A percentile compares a stretch with the other conserved stretches of the same genome.
Conservation (phyloP, 2,888 invertebrate genomes). For the Meta bourneti region DNA sequence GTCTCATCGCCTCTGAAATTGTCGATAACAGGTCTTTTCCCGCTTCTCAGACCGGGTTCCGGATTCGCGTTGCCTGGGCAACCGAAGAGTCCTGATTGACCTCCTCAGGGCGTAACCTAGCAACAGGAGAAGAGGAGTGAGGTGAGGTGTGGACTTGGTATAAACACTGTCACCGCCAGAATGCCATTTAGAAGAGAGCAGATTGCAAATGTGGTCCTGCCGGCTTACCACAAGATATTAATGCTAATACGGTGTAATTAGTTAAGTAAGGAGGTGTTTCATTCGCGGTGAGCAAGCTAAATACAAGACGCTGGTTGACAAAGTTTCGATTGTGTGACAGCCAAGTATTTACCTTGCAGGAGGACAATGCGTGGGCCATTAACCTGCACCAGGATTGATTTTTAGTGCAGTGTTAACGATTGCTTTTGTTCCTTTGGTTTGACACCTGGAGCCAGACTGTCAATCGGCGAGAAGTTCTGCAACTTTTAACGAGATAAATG, state of each 20-base stretch:
- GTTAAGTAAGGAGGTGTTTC: background rate
- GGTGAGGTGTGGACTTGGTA: conserved; percentile 20
- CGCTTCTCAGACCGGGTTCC: conserved; percentile 40
- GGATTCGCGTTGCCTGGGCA: conserved; percentile 49
- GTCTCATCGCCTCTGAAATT: background rate
- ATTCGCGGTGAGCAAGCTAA: background rate
- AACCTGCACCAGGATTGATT: conserved; percentile 45
- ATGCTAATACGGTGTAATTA: background rate
- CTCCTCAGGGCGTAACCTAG: conserved; percentile 63
- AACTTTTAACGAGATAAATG: too few species aligned
- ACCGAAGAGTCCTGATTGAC: conserved; percentile 69
- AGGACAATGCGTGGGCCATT: conserved; percentile 16
- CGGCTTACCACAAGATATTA: conserved; percentile 36
- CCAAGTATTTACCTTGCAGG: background rate
- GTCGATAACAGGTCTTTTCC: background rate
- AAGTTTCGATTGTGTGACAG: background rate
- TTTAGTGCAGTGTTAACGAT: background rate
- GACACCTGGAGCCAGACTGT: too few species aligned
- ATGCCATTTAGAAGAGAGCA: conserved; percentile 31
- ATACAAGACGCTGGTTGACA: background rate
- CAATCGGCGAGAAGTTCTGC: too few species aligned
- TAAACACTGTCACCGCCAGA: conserved; percentile 48
- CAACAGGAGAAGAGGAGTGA: conserved; percentile 35
- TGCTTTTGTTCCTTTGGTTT: background rate
- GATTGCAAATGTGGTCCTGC: conserved; percentile 32